Conservation (phyloP, 2,888 invertebrate species). For the Platypus cylindrus region DNA sequence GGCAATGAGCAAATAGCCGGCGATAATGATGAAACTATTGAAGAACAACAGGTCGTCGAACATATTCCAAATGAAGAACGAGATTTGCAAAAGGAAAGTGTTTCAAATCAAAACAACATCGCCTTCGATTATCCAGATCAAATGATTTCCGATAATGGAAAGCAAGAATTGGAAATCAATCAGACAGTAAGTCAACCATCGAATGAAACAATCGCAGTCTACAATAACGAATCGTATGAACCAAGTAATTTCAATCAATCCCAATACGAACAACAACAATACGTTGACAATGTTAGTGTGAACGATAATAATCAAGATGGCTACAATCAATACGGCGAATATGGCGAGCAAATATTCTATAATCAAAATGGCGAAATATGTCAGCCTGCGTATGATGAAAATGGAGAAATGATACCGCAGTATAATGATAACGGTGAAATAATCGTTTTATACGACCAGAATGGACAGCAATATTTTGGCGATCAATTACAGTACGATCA, state of each 20-base stretch:
- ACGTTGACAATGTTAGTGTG: not conserved
- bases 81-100: not conserved
- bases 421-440: conserved; percentile 21
- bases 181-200: too few relatives aligned
- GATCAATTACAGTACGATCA: conserved; percentile 13
- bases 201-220: too few relatives aligned
- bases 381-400: conserved; percentile 20
- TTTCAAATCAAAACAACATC: too few relatives aligned
- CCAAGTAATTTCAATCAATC: not conserved
- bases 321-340: conserved; percentile 20
- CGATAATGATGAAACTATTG: not conserved
- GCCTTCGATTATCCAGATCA: too few relatives aligned
- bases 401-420: conserved; percentile 19
- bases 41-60: not conserved
- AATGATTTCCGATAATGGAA: too few relatives aligned
- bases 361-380: conserved; percentile 20
- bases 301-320: not conserved
- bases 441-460: conserved; percentile 13
- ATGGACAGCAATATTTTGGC: conserved; percentile 6
- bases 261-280: not conserved
- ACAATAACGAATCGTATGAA: too few relatives aligned
- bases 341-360: conserved; percentile 18
- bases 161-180: too few relatives aligned
- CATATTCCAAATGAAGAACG: not conserved
- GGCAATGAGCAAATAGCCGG: not conserved